Evolutionary conservation across 2,888 invertebrate species (phyloP).

Genomic region (Drosophila cognata): DNA sequence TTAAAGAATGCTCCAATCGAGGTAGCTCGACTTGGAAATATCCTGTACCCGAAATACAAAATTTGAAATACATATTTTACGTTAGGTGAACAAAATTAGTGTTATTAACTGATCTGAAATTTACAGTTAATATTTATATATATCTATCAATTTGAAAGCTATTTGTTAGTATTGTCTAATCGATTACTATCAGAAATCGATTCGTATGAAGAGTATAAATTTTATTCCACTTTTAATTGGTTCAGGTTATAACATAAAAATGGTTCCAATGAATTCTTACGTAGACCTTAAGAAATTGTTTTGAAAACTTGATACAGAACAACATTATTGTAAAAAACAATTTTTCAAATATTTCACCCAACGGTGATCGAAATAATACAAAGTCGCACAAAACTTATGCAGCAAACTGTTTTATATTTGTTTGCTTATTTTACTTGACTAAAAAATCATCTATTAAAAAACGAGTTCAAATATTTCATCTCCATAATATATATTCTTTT

Average conservation of each 20-base stretch:
- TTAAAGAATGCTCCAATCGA: background rate
- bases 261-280: too few relatives aligned
- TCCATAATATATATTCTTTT: background rate
- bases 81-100: background rate
- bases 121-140: background rate
- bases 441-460: background rate
- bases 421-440: background rate
- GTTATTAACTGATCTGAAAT: background rate
- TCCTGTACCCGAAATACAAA: background rate
- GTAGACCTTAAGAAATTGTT: background rate
- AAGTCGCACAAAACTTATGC: background rate
- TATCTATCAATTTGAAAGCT: too few relatives aligned
- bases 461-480: background rate
- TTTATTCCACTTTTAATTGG: too few relatives aligned
- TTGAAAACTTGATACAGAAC: background rate
- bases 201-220: too few relatives aligned
- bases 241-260: too few relatives aligned
- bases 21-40: background rate
- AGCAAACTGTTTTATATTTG: background rate
- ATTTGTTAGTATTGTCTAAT: too few relatives aligned
- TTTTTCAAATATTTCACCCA: background rate
- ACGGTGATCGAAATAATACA: too few relatives aligned
- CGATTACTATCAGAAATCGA: too few relatives aligned
- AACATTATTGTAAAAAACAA: background rate
- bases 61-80: background rate